These are phyloP conservation scores for Drosophila carrolli DNA, from an alignment of 1,140 invertebrate genomes.

Conservation along the genomic window DNA sequence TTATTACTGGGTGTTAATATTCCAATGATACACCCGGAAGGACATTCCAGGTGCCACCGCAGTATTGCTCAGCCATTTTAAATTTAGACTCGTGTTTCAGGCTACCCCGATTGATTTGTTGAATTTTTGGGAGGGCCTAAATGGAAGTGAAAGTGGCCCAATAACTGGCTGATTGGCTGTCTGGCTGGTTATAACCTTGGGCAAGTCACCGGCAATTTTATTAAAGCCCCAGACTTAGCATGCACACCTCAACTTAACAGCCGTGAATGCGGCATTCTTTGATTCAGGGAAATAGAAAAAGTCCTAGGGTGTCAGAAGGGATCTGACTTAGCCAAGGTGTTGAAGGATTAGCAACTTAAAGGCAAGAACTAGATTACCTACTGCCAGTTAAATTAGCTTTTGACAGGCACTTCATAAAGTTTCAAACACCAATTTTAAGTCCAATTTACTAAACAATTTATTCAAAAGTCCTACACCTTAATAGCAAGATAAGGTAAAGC, in stretches of 20 bases:
- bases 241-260: conserved; percentile 16
- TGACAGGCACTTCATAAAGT: background rate
- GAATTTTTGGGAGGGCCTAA: conserved; percentile 56
- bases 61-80: conserved; percentile 29
- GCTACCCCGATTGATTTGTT: conserved; percentile 62
- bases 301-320: background rate
- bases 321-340: background rate
- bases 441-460: background rate
- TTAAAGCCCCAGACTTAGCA: conserved; percentile 44
- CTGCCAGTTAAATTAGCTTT: background rate
- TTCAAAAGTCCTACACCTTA: conserved; percentile 4
- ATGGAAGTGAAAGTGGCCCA: conserved; percentile 64
- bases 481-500: background rate
- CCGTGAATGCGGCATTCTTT: conserved; percentile 8
- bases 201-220: conserved; percentile 50
- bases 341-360: background rate
- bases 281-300: background rate
- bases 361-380: background rate
- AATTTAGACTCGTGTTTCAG: conserved; percentile 44
- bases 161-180: conserved; percentile 47
- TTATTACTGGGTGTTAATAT: conserved; percentile 36
- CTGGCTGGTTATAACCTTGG: conserved; percentile 62
- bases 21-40: conserved; percentile 32
- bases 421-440: background rate
- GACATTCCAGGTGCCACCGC: conserved; percentile 46